Conservation (phyloP, 2,888 invertebrate species). For the Polyommatus iphigenia region DNA sequence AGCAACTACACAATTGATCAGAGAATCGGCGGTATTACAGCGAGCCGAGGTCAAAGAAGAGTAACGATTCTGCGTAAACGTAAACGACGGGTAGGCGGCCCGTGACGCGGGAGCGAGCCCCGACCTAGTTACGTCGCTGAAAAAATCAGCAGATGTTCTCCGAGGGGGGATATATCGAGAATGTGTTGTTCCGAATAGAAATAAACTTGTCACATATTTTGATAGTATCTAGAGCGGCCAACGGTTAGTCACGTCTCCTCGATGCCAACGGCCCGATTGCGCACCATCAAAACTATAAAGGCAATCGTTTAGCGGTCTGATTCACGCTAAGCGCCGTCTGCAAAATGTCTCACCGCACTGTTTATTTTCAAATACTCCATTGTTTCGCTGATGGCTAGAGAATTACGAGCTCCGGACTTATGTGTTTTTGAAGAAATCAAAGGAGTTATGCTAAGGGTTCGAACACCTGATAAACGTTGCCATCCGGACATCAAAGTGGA, state of each 20-base stretch:
- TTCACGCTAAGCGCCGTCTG: slow-evolving; percentile 78
- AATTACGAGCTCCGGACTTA: slow-evolving; percentile 35
- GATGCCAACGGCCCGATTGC: slow-evolving; percentile 74
- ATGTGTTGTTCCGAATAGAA: slow-evolving; percentile 79
- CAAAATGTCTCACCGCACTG: slow-evolving; percentile 75
- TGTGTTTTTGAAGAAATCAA: slow-evolving; percentile 35
- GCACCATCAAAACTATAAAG: slow-evolving; percentile 71
- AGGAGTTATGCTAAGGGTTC: slow-evolving; percentile 37
- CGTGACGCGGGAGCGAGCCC: slow-evolving; percentile 75
- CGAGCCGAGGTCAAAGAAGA: slow-evolving; percentile 52
- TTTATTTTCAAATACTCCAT: slow-evolving; percentile 55
- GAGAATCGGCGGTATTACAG: slow-evolving; percentile 33
- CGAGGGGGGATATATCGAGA: slow-evolving; percentile 74
- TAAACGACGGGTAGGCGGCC: slow-evolving; percentile 55
- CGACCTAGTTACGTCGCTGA: slow-evolving; percentile 79
- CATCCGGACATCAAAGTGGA: slow-evolving; percentile 71
- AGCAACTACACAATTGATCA: slow-evolving; percentile 29
- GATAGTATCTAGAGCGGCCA: slow-evolving; percentile 78
- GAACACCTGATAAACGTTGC: slow-evolving; percentile 52
- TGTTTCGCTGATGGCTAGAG: slow-evolving; percentile 39
- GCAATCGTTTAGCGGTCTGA: slow-evolving; percentile 74
- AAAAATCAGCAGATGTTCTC: slow-evolving; percentile 78
- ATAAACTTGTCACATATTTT: slow-evolving; percentile 81
- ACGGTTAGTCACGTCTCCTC: slow-evolving; percentile 75
- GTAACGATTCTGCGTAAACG: slow-evolving; percentile 73